Percentiles rank a stretch among this genome's conserved stretches.
phyloP scores from a whole-genome alignment of 2,797 vertebrate species.

The Myoxocephalus aenaeus region DNA sequence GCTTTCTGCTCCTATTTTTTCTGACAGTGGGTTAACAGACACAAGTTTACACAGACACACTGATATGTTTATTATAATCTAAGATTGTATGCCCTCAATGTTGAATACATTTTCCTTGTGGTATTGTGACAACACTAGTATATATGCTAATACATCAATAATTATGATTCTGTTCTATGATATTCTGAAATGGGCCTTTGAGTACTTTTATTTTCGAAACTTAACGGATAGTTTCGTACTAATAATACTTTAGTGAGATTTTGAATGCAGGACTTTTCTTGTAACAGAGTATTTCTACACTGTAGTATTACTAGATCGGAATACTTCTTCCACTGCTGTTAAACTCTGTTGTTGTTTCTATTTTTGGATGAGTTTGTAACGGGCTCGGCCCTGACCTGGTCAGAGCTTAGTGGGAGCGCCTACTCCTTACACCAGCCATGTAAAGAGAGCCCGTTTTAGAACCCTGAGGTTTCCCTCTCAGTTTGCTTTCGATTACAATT shows the following conservation, averaged over 20 bases:
- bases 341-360: not conserved
- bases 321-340: not conserved
- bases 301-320: not conserved
- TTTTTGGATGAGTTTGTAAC: not conserved
- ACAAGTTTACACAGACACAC: no score
- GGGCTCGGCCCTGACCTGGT: no score
- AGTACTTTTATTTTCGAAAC: not conserved
- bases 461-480: no score
- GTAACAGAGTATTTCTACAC: not conserved
- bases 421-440: no score
- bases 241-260: not conserved
- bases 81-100: no score
- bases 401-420: no score
- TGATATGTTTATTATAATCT: no score
- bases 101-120: no score
- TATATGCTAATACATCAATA: not conserved
- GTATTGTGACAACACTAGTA: not conserved
- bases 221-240: not conserved
- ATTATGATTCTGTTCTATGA: not conserved
- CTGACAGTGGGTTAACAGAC: no score
- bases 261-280: not conserved
- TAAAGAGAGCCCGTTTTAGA: no score
- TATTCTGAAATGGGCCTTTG: not conserved
- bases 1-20: no score
- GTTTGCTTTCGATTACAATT: no score